Conservation (phyloP, 2,113 vertebrate species). For the Lasiurus cinereus region DNA sequence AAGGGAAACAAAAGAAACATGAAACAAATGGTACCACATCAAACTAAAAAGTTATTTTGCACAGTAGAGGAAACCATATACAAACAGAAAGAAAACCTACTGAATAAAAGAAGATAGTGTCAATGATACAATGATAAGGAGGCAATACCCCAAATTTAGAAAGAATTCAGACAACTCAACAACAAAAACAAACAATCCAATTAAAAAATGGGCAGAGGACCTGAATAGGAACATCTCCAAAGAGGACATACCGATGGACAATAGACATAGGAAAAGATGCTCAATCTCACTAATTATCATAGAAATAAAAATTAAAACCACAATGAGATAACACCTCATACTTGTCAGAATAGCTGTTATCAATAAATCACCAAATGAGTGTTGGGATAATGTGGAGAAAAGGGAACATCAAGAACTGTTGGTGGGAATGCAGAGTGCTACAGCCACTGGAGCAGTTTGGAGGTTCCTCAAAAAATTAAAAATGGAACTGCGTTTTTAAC, state of each 20-base stretch:
- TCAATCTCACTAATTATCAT: not conserved
- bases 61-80: not conserved
- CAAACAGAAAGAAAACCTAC: not conserved
- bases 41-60: not conserved
- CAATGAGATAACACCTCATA: not conserved
- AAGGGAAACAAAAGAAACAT: not conserved
- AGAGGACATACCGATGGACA: not conserved
- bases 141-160: not conserved
- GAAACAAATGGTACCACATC: not conserved
- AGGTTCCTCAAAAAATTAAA: not conserved
- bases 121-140: not conserved
- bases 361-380: not conserved
- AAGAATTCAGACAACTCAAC: not conserved
- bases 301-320: not conserved
- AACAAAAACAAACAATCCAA: not conserved
- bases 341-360: not conserved
- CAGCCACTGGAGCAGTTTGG: not conserved
- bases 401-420: not conserved
- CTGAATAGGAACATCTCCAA: not conserved
- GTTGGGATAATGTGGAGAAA: not conserved
- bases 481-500: not conserved
- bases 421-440: not conserved
- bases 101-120: not conserved
- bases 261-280: not conserved
- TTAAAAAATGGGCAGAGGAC: not conserved